Base-by-base conservation (phyloP, 2,888 invertebrate genomes). In the Acanthosoma haemorrhoidale region DNA sequence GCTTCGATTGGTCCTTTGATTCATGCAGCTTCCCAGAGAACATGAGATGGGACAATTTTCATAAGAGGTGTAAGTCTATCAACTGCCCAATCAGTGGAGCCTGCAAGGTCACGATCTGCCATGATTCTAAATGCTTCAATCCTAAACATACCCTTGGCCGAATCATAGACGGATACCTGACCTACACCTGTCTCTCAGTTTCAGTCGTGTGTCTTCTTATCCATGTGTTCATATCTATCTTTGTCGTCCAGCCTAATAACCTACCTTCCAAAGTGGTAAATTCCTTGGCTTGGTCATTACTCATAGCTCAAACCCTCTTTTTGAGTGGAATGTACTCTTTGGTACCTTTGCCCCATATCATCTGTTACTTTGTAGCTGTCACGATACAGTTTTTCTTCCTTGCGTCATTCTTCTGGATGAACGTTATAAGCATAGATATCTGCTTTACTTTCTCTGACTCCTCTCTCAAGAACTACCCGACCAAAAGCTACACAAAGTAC, bases 321-420 rank as follows among this genome's bases (percentile, higher is more conserved):
- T 38, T 69, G 13, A 16, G 64, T 15, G 71, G 71, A 16, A 38
- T 71, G 29, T 32, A 38, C 18, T 61, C 71, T 13, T 13, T 68
- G 11, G 34, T 71, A 11, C 18, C 59, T n/a, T 21, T 71, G 9
- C 36, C 58, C 11, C 21, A 57, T 18, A 4, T 31, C 13, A 36
- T 67, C 0, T 71, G 71, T 25, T 29, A 58, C 25, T 32, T 18
- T 36, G 31, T 71, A 8, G 71, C 69, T 36, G 18, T 69, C 1
- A 38, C 34, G 8, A 59, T 69, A 18, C 71, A 71, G 32, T 71
- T 59, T 18, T 71, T 71, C 32, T 60, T 69, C 15, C 25, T 66
- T 0, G 16, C 66, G 3, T 57, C 69, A 2, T 71, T 71, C 34
- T 71, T 71, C 31, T 71, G 71, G 71, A 71, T 71, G 71, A 71